phyloP scores from a whole-genome alignment of 2,797 vertebrate species.

The Paedocypris micromegethes region DNA sequence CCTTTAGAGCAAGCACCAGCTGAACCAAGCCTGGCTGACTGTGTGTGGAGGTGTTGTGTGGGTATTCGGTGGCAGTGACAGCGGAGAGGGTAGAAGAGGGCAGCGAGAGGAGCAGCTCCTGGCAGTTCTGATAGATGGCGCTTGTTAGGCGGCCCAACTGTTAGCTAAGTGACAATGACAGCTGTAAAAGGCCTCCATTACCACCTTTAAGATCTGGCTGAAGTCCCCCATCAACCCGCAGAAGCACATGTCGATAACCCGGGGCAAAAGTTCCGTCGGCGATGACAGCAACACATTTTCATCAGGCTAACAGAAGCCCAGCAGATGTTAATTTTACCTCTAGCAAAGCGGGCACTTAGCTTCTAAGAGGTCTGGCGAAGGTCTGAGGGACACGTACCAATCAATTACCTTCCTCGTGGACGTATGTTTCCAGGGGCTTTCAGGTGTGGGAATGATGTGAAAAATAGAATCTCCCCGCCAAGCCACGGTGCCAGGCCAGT shows the following conservation, averaged over 20 bases:
- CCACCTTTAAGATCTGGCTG: slow-evolving; percentile 67
- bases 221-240: slow-evolving; percentile 67
- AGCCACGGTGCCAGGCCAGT: no score
- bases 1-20: background rate
- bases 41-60: no score
- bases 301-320: slow-evolving; percentile 36
- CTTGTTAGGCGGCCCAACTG: slow-evolving; percentile 67
- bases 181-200: slow-evolving; percentile 71
- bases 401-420: background rate
- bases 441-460: background rate
- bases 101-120: slow-evolving; percentile 16
- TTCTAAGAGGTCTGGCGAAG: background rate
- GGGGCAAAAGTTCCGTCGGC: slow-evolving; percentile 19
- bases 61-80: background rate
- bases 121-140: slow-evolving; percentile 71
- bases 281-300: slow-evolving; percentile 21
- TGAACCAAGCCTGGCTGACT: background rate
- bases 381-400: background rate
- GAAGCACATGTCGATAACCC: slow-evolving; percentile 41
- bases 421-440: background rate
- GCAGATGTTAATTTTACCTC: slow-evolving; percentile 62
- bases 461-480: background rate
- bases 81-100: slow-evolving; percentile 6
- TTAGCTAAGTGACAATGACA: slow-evolving; percentile 74
- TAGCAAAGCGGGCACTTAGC: slow-evolving; percentile 25